Percentiles rank a stretch among this genome's conserved stretches.
These are phyloP conservation scores for Heliothis peltigera DNA, from an alignment of 2,888 invertebrate genomes.

Conservation along the genomic window DNA sequence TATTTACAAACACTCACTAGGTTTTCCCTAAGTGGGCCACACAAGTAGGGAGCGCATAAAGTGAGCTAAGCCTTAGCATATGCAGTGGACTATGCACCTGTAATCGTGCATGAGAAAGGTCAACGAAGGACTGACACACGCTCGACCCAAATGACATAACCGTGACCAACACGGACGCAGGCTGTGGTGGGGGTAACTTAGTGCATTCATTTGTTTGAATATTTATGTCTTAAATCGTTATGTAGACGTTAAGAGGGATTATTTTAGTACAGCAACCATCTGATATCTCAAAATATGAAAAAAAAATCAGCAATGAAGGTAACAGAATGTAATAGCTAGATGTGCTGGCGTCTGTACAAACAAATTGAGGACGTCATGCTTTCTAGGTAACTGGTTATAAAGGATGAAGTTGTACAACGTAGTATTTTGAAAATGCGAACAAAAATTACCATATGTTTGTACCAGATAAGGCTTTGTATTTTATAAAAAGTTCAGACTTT, in stretches of 20 bases:
- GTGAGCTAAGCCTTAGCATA: constrained; percentile 10
- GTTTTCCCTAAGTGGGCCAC: constrained; percentile 18
- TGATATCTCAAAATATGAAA: no score
- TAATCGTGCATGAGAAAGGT: constrained; percentile 60
- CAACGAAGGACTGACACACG: constrained; percentile 52
- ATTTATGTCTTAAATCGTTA: not conserved
- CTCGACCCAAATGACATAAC: constrained; percentile 64
- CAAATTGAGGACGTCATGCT: no score
- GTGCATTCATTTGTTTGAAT: not conserved
- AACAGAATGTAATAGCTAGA: no score
- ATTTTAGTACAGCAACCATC: no score
- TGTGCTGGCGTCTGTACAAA: no score
- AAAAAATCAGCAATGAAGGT: no score
- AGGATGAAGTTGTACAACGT: no score
- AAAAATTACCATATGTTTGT: no score
- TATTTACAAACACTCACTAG: not conserved
- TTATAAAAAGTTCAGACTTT: no score
- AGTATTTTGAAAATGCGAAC: no score
- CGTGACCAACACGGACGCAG: constrained; percentile 45
- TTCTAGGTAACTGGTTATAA: no score
- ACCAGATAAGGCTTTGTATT: no score
- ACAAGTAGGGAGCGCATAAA: constrained; percentile 1
- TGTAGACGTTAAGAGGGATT: not conserved
- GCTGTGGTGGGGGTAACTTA: not conserved
- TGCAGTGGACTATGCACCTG: constrained; percentile 39